Conservation (phyloP, 2,888 invertebrate species). For the Spilarctia lutea region DNA sequence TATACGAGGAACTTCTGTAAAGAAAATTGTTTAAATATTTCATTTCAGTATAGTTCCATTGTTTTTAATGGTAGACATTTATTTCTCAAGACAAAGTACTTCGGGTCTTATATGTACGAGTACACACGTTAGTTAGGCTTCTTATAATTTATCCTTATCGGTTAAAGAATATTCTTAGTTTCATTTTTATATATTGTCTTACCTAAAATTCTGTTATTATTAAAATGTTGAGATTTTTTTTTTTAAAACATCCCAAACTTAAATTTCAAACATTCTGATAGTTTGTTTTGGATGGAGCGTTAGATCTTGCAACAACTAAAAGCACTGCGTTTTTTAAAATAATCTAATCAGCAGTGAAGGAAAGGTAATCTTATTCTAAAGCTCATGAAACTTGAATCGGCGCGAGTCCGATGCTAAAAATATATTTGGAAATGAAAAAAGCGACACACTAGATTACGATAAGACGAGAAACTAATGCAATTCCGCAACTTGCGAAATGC, state of each 20-base stretch:
- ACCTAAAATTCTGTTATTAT: too few species aligned
- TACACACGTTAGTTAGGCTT: not conserved
- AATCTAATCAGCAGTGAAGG: too few species aligned
- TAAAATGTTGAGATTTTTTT: too few species aligned
- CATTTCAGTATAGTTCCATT: not conserved
- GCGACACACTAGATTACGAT: conserved; percentile 8
- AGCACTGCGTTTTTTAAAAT: too few species aligned
- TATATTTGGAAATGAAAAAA: not conserved
- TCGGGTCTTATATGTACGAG: not conserved
- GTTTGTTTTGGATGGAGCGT: too few species aligned
- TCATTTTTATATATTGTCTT: not conserved
- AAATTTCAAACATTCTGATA: too few species aligned
- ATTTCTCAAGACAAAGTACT: not conserved
- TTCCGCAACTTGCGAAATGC: not conserved
- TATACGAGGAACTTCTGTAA: not conserved
- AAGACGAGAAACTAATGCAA: conserved; percentile 14
- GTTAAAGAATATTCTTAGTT: not conserved
- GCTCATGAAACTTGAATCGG: too few species aligned
- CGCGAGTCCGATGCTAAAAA: too few species aligned
- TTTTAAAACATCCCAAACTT: too few species aligned
- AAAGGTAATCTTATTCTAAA: too few species aligned
- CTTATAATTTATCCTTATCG: not conserved
- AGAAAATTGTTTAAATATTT: not conserved
- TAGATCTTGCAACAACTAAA: too few species aligned
- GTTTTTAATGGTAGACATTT: not conserved